These are phyloP conservation scores for Xestia rhomboidea DNA, from an alignment of 2,888 invertebrate genomes.

Conservation along the genomic window DNA sequence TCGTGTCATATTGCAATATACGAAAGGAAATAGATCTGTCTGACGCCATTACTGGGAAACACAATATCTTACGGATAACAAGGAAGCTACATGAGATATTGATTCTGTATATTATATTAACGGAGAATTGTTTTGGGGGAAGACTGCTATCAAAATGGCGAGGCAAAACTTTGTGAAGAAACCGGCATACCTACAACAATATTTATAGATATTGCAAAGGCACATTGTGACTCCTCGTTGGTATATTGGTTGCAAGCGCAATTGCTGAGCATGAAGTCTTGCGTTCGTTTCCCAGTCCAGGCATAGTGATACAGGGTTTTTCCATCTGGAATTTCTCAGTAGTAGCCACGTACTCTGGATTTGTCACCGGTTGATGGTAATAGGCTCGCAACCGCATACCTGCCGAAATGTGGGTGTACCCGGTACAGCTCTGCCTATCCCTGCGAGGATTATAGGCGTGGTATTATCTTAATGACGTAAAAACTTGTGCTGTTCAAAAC, in stretches of 20 bases:
- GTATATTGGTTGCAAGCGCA: no score
- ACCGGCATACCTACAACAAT: no score
- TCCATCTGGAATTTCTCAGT: not conserved
- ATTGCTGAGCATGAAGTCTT: no score
- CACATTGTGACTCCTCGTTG: no score
- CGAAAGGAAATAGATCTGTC: conserved; percentile 53
- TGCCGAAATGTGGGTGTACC: not conserved
- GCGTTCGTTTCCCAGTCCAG: not conserved
- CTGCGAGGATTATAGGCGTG: no score
- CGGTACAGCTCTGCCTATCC: no score
- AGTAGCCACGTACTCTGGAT: no score
- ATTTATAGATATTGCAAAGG: no score
- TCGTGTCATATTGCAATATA: conserved; percentile 55
- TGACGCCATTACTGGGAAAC: conserved; percentile 65
- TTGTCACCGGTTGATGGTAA: no score
- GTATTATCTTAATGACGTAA: no score
- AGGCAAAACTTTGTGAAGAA: not conserved
- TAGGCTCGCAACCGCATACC: not conserved
- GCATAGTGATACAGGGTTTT: not conserved
- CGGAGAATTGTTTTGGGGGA: not conserved
- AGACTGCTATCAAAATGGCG: not conserved
- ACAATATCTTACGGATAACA: conserved; percentile 61
- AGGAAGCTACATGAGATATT: conserved; percentile 32
- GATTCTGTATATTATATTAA: conserved; percentile 34
- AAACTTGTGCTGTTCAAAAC: no score